Evolutionary conservation across 2,797 vertebrate species (phyloP).

Genomic region (Notolabrus celidotus): DNA sequence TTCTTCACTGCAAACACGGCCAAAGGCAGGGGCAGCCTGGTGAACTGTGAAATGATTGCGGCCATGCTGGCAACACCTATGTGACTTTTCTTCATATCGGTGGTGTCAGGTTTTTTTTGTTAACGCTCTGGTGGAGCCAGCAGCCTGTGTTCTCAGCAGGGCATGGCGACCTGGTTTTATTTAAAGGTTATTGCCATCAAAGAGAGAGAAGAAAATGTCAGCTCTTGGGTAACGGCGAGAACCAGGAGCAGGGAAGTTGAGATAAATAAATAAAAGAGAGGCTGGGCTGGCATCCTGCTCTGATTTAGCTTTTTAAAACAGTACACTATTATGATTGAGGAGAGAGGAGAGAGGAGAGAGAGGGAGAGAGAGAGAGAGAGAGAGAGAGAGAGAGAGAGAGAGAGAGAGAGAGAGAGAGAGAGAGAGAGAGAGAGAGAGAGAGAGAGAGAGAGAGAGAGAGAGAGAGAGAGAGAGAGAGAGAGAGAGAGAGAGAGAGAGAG

Average conservation of each 20-base stretch:
- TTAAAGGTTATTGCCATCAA: slow-evolving; percentile 78
- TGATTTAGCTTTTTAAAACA: slow-evolving; percentile 19
- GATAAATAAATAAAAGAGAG: slow-evolving; percentile 46
- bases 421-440: not conserved
- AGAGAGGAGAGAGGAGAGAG: too few species aligned
- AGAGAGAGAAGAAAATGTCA: slow-evolving; percentile 72
- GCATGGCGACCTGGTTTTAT: slow-evolving; percentile 49
- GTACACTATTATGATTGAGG: slow-evolving; percentile 7
- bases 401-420: not conserved
- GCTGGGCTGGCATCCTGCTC: slow-evolving; percentile 8
- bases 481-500: not conserved
- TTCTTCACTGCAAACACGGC: not conserved
- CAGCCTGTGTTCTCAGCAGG: slow-evolving; percentile 69
- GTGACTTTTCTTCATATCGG: slow-evolving; percentile 21
- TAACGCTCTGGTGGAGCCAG: slow-evolving; percentile 40
- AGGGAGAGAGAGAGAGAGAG: not conserved
- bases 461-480: not conserved
- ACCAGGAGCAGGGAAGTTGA: slow-evolving; percentile 36
- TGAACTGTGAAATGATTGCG: slow-evolving; percentile 39
- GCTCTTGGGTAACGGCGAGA: slow-evolving; percentile 26
- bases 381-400: not conserved
- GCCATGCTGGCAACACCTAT: slow-evolving; percentile 35
- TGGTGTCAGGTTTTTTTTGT: slow-evolving; percentile 41
- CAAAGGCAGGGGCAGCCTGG: slow-evolving; percentile 33
- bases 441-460: not conserved